phyloP scores from a whole-genome alignment of 2,113 vertebrate species.

The Toxotes jaculatrix region DNA sequence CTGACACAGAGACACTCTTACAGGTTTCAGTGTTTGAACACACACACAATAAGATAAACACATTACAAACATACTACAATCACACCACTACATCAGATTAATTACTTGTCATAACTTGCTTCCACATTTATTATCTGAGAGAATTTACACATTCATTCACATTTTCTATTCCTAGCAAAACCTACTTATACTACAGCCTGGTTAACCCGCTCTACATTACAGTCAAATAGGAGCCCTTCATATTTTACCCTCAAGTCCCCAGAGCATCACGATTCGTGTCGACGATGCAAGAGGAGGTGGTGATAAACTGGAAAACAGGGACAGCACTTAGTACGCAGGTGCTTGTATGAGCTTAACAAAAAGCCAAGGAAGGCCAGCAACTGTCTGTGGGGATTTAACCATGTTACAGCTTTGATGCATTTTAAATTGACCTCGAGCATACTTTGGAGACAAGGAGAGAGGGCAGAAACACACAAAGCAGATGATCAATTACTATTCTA shows the following conservation, averaged over 20 bases:
- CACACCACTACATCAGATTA: neutral
- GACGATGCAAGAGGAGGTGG: slow-evolving; percentile 28
- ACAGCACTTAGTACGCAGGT: slow-evolving; percentile 71
- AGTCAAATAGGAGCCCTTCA: slow-evolving; percentile 24
- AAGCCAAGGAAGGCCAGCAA: slow-evolving; percentile 71
- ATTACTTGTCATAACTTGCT: neutral
- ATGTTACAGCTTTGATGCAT: slow-evolving; percentile 77
- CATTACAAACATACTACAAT: neutral
- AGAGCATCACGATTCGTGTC: slow-evolving; percentile 24
- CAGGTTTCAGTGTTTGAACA: slow-evolving; percentile 18
- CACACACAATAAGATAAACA: neutral
- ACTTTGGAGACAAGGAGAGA: slow-evolving; percentile 76
- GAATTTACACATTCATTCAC: slow-evolving; percentile 9
- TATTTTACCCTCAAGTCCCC: slow-evolving; percentile 31
- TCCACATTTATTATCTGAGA: neutral
- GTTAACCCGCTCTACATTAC: slow-evolving; percentile 21
- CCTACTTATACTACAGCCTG: slow-evolving; percentile 7
- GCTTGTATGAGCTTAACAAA: slow-evolving; percentile 67
- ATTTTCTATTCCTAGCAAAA: slow-evolving; percentile 12
- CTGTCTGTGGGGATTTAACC: slow-evolving; percentile 73
- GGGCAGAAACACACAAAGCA: slow-evolving; percentile 76
- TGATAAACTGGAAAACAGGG: slow-evolving; percentile 49
- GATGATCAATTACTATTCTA: slow-evolving; percentile 83
- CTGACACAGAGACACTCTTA: slow-evolving; percentile 27
- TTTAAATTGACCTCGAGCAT: slow-evolving; percentile 80